These are phyloP conservation scores for Drosophila helvetica DNA, from an alignment of 2,888 invertebrate genomes.

Conservation along the genomic window DNA sequence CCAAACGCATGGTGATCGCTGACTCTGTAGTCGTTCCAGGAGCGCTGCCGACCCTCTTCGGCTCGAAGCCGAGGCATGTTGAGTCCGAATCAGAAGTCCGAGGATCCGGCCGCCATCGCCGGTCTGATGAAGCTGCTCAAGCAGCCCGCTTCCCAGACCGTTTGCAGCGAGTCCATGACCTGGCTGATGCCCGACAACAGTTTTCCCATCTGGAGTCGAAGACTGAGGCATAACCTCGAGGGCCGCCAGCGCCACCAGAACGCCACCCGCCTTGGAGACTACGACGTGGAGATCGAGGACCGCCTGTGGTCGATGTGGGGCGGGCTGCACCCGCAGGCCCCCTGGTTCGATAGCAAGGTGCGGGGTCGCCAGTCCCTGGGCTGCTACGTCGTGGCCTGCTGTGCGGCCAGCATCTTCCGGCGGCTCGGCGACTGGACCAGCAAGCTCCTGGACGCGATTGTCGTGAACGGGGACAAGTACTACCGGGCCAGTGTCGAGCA, in stretches of 20 bases:
- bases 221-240: conserved; percentile 60
- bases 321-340: conserved; percentile 86
- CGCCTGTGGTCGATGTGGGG: conserved; percentile 89
- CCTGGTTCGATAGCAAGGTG: conserved; percentile 85
- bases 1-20: not conserved
- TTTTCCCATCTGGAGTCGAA: conserved; percentile 79
- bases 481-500: conserved; percentile 84
- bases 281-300: conserved; percentile 88
- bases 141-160: conserved; percentile 17
- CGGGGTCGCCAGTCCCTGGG: conserved; percentile 87
- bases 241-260: conserved; percentile 55
- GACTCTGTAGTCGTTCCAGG: not conserved
- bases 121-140: conserved; percentile 44
- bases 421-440: conserved; percentile 86
- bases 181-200: conserved; percentile 69
- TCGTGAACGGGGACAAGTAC: conserved; percentile 86
- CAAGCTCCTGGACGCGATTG: conserved; percentile 87
- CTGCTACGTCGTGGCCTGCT: conserved; percentile 86
- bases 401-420: conserved; percentile 86
- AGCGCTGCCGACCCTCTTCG: not conserved
- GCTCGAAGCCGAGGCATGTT: not conserved
- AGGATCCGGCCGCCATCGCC: conserved; percentile 36
- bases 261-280: conserved; percentile 84
- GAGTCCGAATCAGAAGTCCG: conserved; percentile 5
- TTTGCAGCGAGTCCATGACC: conserved; percentile 57